Evolutionary conservation across 2,797 vertebrate species (phyloP).

Genomic region (Decapterus maruadsi): DNA sequence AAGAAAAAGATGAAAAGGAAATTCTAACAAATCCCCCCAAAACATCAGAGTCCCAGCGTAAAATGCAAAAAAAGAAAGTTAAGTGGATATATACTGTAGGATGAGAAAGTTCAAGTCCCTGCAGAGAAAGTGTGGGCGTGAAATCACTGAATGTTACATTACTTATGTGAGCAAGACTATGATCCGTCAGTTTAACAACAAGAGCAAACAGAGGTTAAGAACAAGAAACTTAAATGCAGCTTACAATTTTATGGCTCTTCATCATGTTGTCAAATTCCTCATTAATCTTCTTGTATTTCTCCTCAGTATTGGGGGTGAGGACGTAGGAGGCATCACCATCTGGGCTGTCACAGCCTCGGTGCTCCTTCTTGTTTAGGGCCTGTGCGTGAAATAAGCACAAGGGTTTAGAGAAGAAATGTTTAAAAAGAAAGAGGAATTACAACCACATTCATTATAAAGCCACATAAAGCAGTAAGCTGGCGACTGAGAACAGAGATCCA

Average conservation of each 20-base stretch:
- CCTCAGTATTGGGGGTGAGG: constrained; percentile 95
- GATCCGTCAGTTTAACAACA: background rate
- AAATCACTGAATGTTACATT: background rate
- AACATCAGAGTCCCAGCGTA: background rate
- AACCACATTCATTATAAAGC: constrained; percentile 52
- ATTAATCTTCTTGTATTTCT: constrained; percentile 99
- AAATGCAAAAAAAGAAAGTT: background rate
- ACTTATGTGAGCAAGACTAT: constrained; percentile 2
- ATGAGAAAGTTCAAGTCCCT: background rate
- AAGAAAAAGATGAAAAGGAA: background rate
- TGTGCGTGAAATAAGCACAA: constrained; percentile 82
- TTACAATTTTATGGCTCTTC: constrained; percentile 97
- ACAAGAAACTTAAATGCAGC: constrained; percentile 8
- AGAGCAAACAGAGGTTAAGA: background rate
- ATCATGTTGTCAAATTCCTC: constrained; percentile 99
- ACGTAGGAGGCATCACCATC: constrained; percentile 93
- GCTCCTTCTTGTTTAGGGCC: constrained; percentile 99
- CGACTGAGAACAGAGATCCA: background rate
- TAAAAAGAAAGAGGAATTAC: constrained; percentile 85
- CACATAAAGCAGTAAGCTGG: background rate
- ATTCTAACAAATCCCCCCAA: background rate
- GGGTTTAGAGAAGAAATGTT: constrained; percentile 67
- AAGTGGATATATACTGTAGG: background rate
- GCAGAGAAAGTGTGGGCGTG: background rate
- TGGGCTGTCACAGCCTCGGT: constrained; percentile 96